Conservation (phyloP, 2,888 invertebrate genomes). For the Patella caerulea region DNA sequence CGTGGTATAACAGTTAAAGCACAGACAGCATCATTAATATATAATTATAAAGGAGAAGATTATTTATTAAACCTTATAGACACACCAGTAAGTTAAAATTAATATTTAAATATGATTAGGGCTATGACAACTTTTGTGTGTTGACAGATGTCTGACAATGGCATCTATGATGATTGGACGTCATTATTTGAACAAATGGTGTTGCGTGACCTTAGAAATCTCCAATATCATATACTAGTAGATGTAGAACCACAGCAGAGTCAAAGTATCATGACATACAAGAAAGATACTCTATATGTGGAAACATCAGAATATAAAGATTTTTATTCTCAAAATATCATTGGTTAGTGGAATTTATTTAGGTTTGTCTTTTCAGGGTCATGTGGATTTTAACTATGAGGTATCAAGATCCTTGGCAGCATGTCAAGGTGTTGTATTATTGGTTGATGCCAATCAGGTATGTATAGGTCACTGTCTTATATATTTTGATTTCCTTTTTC, state of each 20-base stretch:
- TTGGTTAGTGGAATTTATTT: background rate
- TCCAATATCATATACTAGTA: no score
- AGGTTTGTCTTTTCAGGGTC: constrained; percentile 76
- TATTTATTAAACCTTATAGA: constrained; percentile 96
- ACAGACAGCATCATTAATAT: constrained; percentile 89
- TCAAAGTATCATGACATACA: no score
- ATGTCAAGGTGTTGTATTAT: constrained; percentile 93
- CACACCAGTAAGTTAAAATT: constrained; percentile 79
- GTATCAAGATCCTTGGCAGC: constrained; percentile 91
- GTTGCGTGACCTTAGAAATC: no score
- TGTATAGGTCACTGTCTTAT: background rate
- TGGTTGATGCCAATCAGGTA: constrained; percentile 92
- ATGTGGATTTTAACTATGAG: constrained; percentile 97
- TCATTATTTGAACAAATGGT: no score
- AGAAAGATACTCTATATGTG: no score
- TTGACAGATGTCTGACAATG: no score
- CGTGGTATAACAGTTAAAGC: constrained; percentile 99
- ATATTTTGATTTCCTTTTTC: no score
- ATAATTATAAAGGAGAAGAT: constrained; percentile 75
- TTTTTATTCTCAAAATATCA: no score
- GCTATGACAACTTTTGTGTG: no score
- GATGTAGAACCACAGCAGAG: no score
- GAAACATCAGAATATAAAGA: no score
- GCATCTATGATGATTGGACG: no score
- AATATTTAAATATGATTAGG: background rate